phyloP scores from a whole-genome alignment of 2,888 invertebrate species.

The Aproaerema taeniolella region DNA sequence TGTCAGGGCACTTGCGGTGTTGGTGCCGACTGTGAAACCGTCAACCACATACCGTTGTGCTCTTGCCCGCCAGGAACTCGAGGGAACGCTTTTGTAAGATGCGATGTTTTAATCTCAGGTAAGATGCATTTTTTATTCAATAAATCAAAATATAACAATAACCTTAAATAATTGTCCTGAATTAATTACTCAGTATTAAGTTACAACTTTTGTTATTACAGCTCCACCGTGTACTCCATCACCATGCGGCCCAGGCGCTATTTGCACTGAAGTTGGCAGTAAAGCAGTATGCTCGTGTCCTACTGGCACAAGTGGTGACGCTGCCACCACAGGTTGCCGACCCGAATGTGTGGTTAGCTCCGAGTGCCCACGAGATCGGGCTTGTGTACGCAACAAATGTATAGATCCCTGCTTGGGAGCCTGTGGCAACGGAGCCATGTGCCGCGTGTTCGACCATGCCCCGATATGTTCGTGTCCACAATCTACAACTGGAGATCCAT shows the following conservation, averaged over 20 bases:
- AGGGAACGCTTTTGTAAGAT: slow-evolving; percentile 82
- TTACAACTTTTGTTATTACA: slow-evolving; percentile 37
- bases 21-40: slow-evolving; percentile 86
- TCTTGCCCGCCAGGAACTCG: slow-evolving; percentile 85
- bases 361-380: slow-evolving; percentile 86
- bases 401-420: slow-evolving; percentile 88
- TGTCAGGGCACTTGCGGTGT: slow-evolving; percentile 89
- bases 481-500: slow-evolving; percentile 87
- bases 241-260: slow-evolving; percentile 88
- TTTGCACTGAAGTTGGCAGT: slow-evolving; percentile 75
- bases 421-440: slow-evolving; percentile 88
- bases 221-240: slow-evolving; percentile 82
- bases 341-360: slow-evolving; percentile 91
- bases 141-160: background rate
- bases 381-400: slow-evolving; percentile 88
- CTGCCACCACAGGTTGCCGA: slow-evolving; percentile 85
- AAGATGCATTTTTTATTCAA: slow-evolving; percentile 16
- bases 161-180: background rate
- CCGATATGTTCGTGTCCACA: slow-evolving; percentile 87
- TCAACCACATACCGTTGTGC: slow-evolving; percentile 83
- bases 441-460: slow-evolving; percentile 78
- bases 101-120: slow-evolving; percentile 62
- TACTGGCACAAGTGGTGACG: slow-evolving; percentile 84
- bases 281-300: slow-evolving; percentile 87
- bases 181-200: slow-evolving; percentile 3